These are phyloP conservation scores for Podilymbus podiceps DNA, from an alignment of 2,113 vertebrate species.

Conservation along the genomic window DNA sequence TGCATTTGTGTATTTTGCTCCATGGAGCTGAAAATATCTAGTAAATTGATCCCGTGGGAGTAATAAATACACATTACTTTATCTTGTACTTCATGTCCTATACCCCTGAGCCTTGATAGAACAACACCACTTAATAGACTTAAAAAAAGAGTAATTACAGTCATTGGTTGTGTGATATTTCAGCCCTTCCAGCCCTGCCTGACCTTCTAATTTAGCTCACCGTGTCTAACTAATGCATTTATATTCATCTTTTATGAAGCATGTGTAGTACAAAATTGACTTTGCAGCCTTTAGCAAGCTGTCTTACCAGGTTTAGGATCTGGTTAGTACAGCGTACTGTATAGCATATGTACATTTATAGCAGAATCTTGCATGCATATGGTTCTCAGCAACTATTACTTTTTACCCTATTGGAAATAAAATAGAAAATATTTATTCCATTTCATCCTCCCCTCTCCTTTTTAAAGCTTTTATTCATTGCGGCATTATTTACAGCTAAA, in stretches of 20 bases:
- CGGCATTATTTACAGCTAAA: constrained; percentile 79
- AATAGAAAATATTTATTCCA: constrained; percentile 68
- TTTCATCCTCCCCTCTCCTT: constrained; percentile 33
- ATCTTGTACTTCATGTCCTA: constrained; percentile 87
- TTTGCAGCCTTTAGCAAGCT: constrained; percentile 71
- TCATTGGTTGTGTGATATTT: constrained; percentile 85
- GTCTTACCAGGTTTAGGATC: constrained; percentile 67
- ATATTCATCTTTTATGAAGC: constrained; percentile 86
- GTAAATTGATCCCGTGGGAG: constrained; percentile 88
- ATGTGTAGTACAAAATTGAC: constrained; percentile 77
- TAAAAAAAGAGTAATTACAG: constrained; percentile 90
- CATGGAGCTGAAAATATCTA: constrained; percentile 83
- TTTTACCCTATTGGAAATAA: constrained; percentile 66
- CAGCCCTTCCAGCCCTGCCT: constrained; percentile 83
- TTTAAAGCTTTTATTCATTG: constrained; percentile 76
- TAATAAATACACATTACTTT: constrained; percentile 88
- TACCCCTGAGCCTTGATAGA: constrained; percentile 85
- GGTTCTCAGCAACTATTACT: constrained; percentile 37
- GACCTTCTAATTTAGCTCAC: constrained; percentile 86
- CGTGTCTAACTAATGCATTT: constrained; percentile 83
- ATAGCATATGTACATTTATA: constrained; percentile 6
- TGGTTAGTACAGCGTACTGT: constrained; percentile 28
- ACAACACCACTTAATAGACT: constrained; percentile 89
- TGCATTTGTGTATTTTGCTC: constrained; percentile 82
- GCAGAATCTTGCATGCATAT: not conserved